These are phyloP conservation scores for Amorpha juglandis DNA, from an alignment of 2,888 invertebrate species.

Conservation along the genomic window DNA sequence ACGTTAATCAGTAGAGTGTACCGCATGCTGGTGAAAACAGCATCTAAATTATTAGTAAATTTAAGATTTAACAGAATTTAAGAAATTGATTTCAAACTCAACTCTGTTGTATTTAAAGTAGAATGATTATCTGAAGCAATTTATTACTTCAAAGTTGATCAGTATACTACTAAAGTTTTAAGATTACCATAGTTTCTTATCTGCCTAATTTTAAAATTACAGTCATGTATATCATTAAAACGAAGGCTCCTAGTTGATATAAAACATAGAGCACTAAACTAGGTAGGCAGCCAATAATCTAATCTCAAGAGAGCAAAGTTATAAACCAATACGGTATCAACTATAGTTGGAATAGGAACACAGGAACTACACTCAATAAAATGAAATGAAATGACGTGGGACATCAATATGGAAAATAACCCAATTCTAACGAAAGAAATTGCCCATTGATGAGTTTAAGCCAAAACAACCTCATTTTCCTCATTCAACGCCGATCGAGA, in stretches of 20 bases:
- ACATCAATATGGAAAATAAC: background rate
- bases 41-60: no score
- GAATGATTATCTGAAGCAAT: no score
- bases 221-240: no score
- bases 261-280: background rate
- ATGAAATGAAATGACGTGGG: background rate
- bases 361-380: background rate
- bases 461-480: conserved; percentile 10
- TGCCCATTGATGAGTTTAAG: background rate
- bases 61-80: no score
- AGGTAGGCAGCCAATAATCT: background rate
- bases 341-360: background rate
- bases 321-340: background rate
- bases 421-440: background rate
- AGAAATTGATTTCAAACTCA: no score
- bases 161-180: no score
- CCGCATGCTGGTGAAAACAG: no score
- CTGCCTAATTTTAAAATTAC: no score
- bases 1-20: no score
- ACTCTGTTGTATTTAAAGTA: no score
- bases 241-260: background rate
- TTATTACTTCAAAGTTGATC: no score
- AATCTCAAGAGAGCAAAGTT: background rate
- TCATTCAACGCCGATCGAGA: conserved; percentile 7
- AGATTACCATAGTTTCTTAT: no score